Conservation (phyloP, 2,797 vertebrate genomes). For the Setipinna tenuifilis region DNA sequence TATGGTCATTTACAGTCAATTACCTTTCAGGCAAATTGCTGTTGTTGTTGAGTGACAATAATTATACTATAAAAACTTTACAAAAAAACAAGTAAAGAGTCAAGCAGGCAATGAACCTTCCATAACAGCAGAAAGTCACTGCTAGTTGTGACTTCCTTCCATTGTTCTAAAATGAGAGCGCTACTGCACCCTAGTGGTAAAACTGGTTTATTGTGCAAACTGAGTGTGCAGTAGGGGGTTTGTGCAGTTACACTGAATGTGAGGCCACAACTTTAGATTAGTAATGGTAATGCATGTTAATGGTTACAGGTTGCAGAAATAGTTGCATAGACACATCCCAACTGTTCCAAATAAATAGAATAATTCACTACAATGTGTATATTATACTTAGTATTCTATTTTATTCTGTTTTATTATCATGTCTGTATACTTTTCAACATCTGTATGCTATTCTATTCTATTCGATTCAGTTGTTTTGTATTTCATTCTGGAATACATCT, state of each 20-base stretch:
- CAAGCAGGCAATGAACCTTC: background rate
- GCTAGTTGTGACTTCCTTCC: background rate
- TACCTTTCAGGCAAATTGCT: background rate
- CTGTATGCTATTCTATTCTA: background rate
- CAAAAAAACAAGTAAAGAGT: too few species aligned
- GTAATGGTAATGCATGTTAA: too few species aligned
- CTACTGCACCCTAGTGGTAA: slow-evolving; percentile 3
- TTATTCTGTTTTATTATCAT: too few species aligned
- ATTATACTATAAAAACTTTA: too few species aligned
- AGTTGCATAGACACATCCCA: background rate
- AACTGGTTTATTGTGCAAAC: background rate
- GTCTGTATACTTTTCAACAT: too few species aligned
- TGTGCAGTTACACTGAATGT: background rate
- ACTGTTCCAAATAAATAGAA: too few species aligned
- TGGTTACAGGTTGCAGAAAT: background rate
- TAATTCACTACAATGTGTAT: too few species aligned
- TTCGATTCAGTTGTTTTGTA: background rate
- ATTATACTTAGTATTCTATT: too few species aligned
- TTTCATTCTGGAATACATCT: background rate
- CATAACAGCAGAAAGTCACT: background rate
- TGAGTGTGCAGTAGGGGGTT: background rate
- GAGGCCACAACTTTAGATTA: background rate
- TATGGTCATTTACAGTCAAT: too few species aligned
- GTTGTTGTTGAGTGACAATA: too few species aligned
- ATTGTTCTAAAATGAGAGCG: background rate